Evolutionary conservation across 2,797 vertebrate genomes (phyloP), one percentile per base, ranked within the genome.

Genomic region (Xyrichtys novacula): DNA sequence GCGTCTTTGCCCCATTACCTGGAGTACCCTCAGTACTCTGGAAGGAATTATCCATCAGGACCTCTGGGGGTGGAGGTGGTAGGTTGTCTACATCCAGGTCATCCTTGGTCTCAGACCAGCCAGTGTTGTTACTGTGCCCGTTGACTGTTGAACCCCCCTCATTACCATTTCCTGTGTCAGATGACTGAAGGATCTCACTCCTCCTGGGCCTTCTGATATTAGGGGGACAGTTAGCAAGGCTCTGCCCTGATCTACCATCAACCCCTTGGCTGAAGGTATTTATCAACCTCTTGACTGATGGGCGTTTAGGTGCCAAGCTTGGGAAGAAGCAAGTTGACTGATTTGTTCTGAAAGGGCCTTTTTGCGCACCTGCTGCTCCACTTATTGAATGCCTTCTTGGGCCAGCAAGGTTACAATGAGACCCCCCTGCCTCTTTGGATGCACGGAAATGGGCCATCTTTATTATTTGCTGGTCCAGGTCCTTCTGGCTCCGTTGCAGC

Each of bases 61-160:
- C 92, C 86, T 98, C 97, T 40, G 93, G 95, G 28, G 97, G 95
- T 0, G 98, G 98, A 5, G 96, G 96, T 19, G 97, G 98, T 14
- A 98, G 89, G 44, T 78, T 92, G 57, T 96, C 95, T 16, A 79
- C 57, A 73, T 96, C 94, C 15, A 90, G 43, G 64, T 89, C 81
- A 56, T 93, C 89, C 73, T 65, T 89, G 40, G 71, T 19, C 1
- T 88, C 78, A 32, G 80, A 61, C 88, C 90, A 85, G 69, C 80
- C 84, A 89, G 92, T 83, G 89, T 93, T 92, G 91, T 78, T 88
- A 76, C 85, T 92, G 81, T 83, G 95, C 84, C 55, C 91, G 71
- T 84, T 94, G 88, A 86, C 87, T 20, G 91, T 53, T 50, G 58
- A 49, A 7, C 3, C n/a, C 11, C 31, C 76, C 2, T 81, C 81